Evolutionary conservation across 2,797 vertebrate species (phyloP), one percentile per base, ranked within the genome.

Genomic region (Rhinoraja longicauda): DNA sequence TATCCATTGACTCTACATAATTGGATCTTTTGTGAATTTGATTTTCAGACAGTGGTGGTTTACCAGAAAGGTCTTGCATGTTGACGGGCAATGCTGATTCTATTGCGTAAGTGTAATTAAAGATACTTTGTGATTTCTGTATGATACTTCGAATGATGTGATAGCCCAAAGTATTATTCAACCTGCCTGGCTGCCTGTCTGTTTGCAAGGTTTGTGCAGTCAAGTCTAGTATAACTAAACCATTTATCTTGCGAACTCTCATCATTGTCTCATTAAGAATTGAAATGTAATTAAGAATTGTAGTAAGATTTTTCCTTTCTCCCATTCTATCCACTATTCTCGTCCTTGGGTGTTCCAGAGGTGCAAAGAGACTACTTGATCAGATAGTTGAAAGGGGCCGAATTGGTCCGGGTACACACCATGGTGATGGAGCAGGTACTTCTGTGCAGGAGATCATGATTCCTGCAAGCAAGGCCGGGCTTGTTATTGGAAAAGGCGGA

Each of bases 361-460:
- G 96, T 67, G 99, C 99, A 93, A 99, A 99, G 95, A 97, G 98
- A 94, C 95, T 99, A 94, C 95, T 99, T 93, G 96, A 98, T 93
- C 98, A 99, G 94, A 99, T 99, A 59, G 98, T 99, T 73, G 99
- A 99, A 93, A 99, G 99, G 94, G 99, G 99, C 93, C 97, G 99
- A 81, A 98, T 98, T 7, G 96, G 98, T 7, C 99, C 99, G 76
- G 98, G 98, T 0, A 99, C 99, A 94, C 98, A 99, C 95, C 98
- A 99, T 95, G 98, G 96, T 10, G 98, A 99, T 82, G 98, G 98
- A 93, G 97, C 98, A 0, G 99, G 98, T 94, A 99, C 98, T 96
- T 96, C 98, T 0, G 98, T 99, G 93, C 99, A 99, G 95, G 99
- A 99, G 96, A 98, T 99, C 76, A 99, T 99, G 97, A 98, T 99